Percentiles rank a stretch among this genome's conserved stretches.
These are phyloP conservation scores for Lophotis ruficrista DNA, from an alignment of 2,113 vertebrate species.

Conservation along the genomic window DNA sequence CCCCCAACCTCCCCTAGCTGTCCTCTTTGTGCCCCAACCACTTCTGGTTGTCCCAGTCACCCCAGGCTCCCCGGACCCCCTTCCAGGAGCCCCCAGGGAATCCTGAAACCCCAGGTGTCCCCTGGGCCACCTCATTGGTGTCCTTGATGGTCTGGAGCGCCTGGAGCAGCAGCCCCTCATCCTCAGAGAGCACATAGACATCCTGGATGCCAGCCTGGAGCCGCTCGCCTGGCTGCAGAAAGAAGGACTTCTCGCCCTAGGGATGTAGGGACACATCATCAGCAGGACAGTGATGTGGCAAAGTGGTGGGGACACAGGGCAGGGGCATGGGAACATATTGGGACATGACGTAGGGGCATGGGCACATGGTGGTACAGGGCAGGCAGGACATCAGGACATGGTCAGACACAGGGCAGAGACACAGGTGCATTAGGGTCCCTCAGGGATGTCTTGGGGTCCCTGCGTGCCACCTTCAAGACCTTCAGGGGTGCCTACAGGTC, in stretches of 20 bases:
- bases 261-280: neutral
- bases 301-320: neutral
- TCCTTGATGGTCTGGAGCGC: constrained; percentile 84
- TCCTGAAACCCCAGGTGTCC: neutral
- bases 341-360: neutral
- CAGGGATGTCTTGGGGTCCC: neutral
- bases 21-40: neutral
- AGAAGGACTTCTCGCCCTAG: constrained; percentile 91
- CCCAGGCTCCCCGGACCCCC: neutral
- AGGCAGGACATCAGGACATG: neutral
- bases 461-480: neutral
- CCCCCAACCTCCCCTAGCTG: too few relatives aligned
- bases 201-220: constrained; percentile 87
- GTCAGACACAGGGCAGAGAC: neutral
- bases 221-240: constrained; percentile 85
- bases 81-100: neutral
- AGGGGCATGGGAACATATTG: too few relatives aligned
- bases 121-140: constrained; percentile 35
- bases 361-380: neutral
- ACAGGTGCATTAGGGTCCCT: neutral
- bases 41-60: neutral
- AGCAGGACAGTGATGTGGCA: neutral
- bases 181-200: constrained; percentile 86
- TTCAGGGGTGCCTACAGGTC: neutral
- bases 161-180: constrained; percentile 86